These are phyloP conservation scores for Gadus macrocephalus DNA, from an alignment of 2,113 vertebrate genomes.

Conservation along the genomic window DNA sequence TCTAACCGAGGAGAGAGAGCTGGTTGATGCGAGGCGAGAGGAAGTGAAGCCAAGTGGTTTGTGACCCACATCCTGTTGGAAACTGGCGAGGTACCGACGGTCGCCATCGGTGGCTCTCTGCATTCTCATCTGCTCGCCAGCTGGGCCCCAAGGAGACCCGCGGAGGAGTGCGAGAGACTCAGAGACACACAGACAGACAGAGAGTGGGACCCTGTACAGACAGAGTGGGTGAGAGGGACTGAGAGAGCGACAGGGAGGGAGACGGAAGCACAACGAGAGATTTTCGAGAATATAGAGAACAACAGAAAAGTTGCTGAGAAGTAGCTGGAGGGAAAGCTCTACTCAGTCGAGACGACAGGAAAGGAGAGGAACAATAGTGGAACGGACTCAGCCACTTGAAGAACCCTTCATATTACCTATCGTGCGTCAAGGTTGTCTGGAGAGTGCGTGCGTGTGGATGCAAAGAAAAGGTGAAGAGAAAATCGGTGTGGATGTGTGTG, in stretches of 20 bases:
- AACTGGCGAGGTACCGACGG: conserved; percentile 15
- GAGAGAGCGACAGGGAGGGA: neutral
- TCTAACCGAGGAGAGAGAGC: conserved; percentile 1
- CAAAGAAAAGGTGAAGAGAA: no score
- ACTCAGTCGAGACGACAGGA: no score
- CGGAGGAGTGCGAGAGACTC: neutral
- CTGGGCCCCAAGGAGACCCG: conserved; percentile 15
- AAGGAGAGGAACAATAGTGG: no score
- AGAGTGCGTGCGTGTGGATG: neutral
- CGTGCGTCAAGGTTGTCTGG: no score
- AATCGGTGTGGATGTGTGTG: neutral
- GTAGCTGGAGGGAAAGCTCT: no score
- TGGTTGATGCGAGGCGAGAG: conserved; percentile 1
- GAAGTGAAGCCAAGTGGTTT: conserved; percentile 19
- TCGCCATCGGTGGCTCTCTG: conserved; percentile 20
- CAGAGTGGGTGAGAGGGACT: neutral
- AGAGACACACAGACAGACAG: neutral
- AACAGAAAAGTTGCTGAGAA: no score
- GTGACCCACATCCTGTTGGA: conserved; percentile 21
- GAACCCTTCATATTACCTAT: no score
- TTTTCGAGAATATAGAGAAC: no score
- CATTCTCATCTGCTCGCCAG: conserved; percentile 25
- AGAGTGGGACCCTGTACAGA: neutral
- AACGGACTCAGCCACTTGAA: no score
- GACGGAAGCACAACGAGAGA: conserved; percentile 6